Base-by-base conservation (phyloP, 1,140 invertebrate genomes). In the Sycophila sp. region DNA sequence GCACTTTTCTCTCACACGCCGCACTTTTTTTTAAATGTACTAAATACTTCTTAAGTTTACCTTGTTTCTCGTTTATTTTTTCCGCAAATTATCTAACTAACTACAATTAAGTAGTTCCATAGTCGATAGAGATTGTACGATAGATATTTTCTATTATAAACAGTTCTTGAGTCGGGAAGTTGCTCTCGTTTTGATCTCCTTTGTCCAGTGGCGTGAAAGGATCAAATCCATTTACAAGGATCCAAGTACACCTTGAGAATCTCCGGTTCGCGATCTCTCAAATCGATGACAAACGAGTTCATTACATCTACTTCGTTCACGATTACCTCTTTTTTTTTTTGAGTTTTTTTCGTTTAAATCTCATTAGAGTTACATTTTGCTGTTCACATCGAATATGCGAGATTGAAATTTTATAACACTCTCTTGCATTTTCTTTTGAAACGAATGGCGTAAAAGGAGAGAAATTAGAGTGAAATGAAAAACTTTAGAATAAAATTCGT, bases 41-140 rank as follows among this genome's bases (percentile, higher is more conserved):
- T 55, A 60, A 62, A 70, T 66, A 53, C 40, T 51, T 53, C 42
- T 47, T 58, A 36, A n/a, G 45, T 60, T 40, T 55, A 49, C 38
- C 47, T 42, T n/a, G 49, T 64, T 51, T 67, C 36, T 59, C 63
- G 55, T 71, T 69, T n/a, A n/a, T n/a, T n/a, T 76, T 56, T 75
- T 72, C 60, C 63, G 73, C 70, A 72, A 74, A 69, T 74, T 65
- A 75, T 66, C 72, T 77, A 77, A 70, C 69, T 73, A 76, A 40
- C 65, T 77, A 73, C 73, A 38, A n/a, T 72, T 73, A 60, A 71
- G 53, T 75, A 73, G 73, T 73, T n/a, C 59, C 70, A 72, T 73
- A 77, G 71, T 70, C 72, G 73, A 76, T 74, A 74, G 63, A 76
- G 76, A 77, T 74, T 77, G 72, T 75, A 77, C 76, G 72, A 76